Evolutionary conservation across 2,888 invertebrate genomes (phyloP), one percentile per base, ranked within the genome.

Genomic region (Drosophila anceps): DNA sequence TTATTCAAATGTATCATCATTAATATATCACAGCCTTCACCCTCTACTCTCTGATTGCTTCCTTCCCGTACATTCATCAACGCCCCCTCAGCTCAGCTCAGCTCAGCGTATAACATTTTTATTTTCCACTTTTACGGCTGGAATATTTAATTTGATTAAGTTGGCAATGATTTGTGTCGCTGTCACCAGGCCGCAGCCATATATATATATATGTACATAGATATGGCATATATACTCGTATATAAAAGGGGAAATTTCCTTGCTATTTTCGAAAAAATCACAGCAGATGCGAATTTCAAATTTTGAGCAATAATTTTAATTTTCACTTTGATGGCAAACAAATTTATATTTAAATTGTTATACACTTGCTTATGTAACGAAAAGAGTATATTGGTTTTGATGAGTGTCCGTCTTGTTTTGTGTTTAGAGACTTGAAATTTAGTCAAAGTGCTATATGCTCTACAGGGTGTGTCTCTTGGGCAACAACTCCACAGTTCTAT

Each of bases 61-160:
- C 62, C 65, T 67, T 37, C 18, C 24, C 44, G 44, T 5, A 37
- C 71, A 84, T 87, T 72, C 84, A 84, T 87, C 85, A 87, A 69
- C 73, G 59, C 73, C 73, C 69, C 60, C 50, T 8, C 31, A 18
- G 18, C 48, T 10, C 48, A n/a, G 48, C 54, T 18, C 48, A 18
- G 48, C 57, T 39, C 43, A 29, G 70, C 63, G 74, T 72, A 79
- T 77, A 76, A 86, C 76, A 79, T 89, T 83, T 90, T 88, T 82
- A 80, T 86, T 88, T 84, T 76, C 79, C 81, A 81, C 81, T 87
- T 90, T 87, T 89, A 87, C 78, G 79, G 87, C 80, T 78, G 73
- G 89, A 84, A 86, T 88, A 86, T 86, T 89, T 89, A 89, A 89
- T 89, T 89, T 89, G 87, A 89, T 89, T 89, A 90, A 87, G 89